Percentiles rank a stretch among this genome's conserved stretches.
Conservation (phyloP, 2,888 invertebrate species). For the Leptinotarsa haldemani region DNA sequence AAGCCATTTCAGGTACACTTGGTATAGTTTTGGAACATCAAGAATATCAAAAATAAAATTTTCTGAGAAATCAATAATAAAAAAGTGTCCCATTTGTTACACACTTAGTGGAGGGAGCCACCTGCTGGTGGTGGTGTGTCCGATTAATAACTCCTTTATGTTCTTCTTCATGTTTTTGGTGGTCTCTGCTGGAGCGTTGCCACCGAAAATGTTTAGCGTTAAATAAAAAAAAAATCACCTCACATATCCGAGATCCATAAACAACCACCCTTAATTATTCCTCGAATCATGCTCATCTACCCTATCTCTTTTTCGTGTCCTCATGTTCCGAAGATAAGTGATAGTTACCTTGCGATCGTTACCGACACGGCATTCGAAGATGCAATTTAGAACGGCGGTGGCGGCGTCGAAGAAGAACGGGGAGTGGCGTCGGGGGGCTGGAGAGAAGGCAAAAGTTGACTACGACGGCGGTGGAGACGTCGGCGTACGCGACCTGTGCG, state of each 20-base stretch:
- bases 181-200: no score
- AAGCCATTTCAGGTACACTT: no score
- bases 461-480: constrained; percentile 18
- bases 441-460: constrained; percentile 9
- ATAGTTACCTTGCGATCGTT: constrained; percentile 43
- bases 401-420: not conserved
- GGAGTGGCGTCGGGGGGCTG: not conserved
- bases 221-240: no score
- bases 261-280: not conserved
- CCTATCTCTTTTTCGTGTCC: not conserved
- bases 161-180: no score
- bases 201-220: not conserved
- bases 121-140: no score
- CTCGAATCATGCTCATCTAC: not conserved
- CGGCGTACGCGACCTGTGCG: constrained; percentile 38
- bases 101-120: no score
- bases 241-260: not conserved
- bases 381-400: constrained; percentile 36
- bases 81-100: no score
- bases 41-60: no score
- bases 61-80: no score
- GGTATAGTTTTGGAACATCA: no score
- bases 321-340: constrained; percentile 27
- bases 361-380: constrained; percentile 38
- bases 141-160: no score